Conservation (phyloP, 1,140 invertebrate species). For the Sminthurides bifidus region DNA sequence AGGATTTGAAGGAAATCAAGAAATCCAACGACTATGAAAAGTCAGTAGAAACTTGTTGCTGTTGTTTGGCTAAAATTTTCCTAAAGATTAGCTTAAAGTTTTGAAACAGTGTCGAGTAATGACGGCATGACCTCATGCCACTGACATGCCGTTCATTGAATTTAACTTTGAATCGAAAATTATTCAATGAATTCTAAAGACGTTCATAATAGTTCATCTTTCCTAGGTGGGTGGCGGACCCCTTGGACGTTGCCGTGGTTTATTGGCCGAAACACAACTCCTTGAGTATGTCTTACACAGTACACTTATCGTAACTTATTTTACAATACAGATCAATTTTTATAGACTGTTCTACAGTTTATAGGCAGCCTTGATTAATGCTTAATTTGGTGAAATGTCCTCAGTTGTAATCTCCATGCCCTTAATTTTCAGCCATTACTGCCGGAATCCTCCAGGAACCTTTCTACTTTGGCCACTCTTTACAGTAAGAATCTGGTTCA, state of each 20-base stretch:
- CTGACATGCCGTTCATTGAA: neutral
- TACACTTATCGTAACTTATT: neutral
- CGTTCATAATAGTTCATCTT: no score
- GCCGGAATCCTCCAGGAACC: conserved; percentile 2
- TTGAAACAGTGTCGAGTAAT: neutral
- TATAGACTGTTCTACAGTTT: no score
- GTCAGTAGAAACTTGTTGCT: neutral
- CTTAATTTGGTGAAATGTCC: no score
- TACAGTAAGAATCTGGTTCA: neutral
- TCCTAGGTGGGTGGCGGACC: neutral
- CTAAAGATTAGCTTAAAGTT: neutral
- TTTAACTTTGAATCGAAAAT: neutral
- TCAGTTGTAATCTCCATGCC: neutral
- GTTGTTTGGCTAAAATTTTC: neutral
- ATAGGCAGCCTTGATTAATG: no score
- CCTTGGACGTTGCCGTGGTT: neutral
- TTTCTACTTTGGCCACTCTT: neutral
- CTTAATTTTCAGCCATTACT: neutral
- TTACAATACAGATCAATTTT: no score
- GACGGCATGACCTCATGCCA: neutral
- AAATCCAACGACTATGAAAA: neutral
- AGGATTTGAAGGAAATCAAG: conserved; percentile 3
- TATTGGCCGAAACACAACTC: neutral
- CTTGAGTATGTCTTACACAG: neutral
- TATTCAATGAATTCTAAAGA: neutral